Evolutionary conservation across 1,140 invertebrate species (phyloP).

Genomic region (Trialeurodes vaporariorum): DNA sequence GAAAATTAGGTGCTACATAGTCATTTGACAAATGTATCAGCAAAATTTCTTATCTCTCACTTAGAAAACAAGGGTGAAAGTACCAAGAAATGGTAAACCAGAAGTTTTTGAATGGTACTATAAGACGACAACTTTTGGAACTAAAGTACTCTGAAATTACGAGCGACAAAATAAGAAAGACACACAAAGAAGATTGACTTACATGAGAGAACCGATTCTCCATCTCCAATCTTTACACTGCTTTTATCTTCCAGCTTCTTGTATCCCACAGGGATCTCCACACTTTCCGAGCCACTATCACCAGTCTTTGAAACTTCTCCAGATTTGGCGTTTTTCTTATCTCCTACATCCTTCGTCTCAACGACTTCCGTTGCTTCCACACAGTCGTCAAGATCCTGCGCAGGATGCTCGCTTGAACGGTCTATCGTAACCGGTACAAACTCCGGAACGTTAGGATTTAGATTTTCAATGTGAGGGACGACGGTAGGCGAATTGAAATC

Average conservation of each 20-base stretch:
- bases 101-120: no score
- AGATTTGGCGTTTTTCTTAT: not conserved
- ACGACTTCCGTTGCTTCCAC: constrained; percentile 13
- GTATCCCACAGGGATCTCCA: not conserved
- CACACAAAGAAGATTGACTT: no score
- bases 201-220: no score
- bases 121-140: no score
- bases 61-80: no score
- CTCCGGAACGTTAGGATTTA: constrained; percentile 78
- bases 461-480: constrained; percentile 36
- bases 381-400: constrained; percentile 19
- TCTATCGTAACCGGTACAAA: constrained; percentile 48
- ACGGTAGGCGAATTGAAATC: constrained; percentile 12
- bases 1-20: no score
- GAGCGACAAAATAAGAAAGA: no score
- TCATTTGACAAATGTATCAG: no score
- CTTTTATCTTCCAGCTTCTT: not conserved
- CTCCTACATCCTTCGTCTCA: not conserved
- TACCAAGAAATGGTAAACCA: no score
- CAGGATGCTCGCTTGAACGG: not conserved
- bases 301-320: not conserved
- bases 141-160: no score
- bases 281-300: not conserved
- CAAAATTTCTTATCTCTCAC: no score
- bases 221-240: no score